These are phyloP conservation scores for Drosophila buzzatii DNA, from an alignment of 2,888 invertebrate species.

Conservation along the genomic window DNA sequence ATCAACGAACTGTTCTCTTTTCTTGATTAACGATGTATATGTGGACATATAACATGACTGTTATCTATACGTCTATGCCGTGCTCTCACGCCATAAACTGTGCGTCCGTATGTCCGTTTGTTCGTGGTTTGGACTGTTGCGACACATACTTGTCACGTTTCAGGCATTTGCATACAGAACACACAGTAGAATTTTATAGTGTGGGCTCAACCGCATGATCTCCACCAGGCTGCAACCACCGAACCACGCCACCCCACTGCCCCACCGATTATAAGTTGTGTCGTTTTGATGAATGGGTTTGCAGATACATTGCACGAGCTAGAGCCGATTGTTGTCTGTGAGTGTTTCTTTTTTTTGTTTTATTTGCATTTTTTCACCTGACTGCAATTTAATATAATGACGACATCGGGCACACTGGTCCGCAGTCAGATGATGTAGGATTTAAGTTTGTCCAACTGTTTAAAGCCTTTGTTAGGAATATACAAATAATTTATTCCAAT, in stretches of 20 bases:
- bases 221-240: constrained; percentile 19
- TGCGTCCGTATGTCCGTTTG: constrained; percentile 20
- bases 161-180: constrained; percentile 67
- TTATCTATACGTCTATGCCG: constrained; percentile 44
- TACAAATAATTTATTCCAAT: constrained; percentile 10
- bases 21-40: constrained; percentile 31
- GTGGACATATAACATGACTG: constrained; percentile 23
- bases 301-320: constrained; percentile 55
- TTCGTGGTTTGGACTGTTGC: constrained; percentile 44
- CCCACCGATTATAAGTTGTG: constrained; percentile 11
- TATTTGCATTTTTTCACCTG: constrained; percentile 46
- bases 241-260: constrained; percentile 8
- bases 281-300: constrained; percentile 45
- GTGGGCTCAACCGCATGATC: constrained; percentile 61
- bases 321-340: constrained; percentile 25
- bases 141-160: constrained; percentile 71
- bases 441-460: constrained; percentile 36
- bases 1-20: constrained; percentile 17
- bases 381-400: constrained; percentile 61
- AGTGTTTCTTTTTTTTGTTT: constrained; percentile 11
- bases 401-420: constrained; percentile 57
- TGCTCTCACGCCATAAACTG: constrained; percentile 61
- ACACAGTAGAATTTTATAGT: constrained; percentile 60
- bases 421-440: constrained; percentile 7
- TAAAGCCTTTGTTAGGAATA: constrained; percentile 13